phyloP scores from a whole-genome alignment of 2,888 invertebrate species.

The Caenorhabditis sinica region DNA sequence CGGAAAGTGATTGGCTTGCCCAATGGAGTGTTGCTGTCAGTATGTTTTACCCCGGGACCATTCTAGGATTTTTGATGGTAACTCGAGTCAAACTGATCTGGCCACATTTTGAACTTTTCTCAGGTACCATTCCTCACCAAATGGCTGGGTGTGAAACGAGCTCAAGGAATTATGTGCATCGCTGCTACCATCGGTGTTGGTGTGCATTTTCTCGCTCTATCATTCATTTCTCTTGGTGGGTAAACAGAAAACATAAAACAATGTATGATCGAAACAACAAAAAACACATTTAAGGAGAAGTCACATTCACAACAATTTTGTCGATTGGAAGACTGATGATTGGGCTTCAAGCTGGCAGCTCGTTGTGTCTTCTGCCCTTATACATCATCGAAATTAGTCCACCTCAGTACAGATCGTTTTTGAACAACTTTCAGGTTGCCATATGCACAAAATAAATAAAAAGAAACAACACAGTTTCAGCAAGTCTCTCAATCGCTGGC shows the following conservation, averaged over 20 bases:
- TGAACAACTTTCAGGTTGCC: slow-evolving; percentile 80
- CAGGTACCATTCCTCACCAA: slow-evolving; percentile 79
- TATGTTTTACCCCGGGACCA: slow-evolving; percentile 81
- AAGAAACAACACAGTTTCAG: slow-evolving; percentile 49
- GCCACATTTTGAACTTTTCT: background rate
- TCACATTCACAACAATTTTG: slow-evolving; percentile 69
- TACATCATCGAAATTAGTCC: slow-evolving; percentile 81
- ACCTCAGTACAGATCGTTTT: slow-evolving; percentile 73
- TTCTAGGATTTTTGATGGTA: slow-evolving; percentile 78
- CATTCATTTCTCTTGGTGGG: slow-evolving; percentile 54
- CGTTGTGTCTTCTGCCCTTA: slow-evolving; percentile 81
- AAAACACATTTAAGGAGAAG: slow-evolving; percentile 69
- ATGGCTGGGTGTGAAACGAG: slow-evolving; percentile 76
- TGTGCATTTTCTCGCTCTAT: slow-evolving; percentile 74
- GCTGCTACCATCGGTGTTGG: slow-evolving; percentile 78
- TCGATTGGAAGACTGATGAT: slow-evolving; percentile 79
- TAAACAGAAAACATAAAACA: slow-evolving; percentile 9
- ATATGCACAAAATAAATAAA: too few species aligned
- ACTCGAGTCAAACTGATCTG: background rate
- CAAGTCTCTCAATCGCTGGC: slow-evolving; percentile 81
- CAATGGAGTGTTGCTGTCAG: slow-evolving; percentile 80
- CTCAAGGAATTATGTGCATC: slow-evolving; percentile 75
- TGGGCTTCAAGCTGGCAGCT: slow-evolving; percentile 79
- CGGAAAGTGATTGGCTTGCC: slow-evolving; percentile 72
- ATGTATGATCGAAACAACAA: slow-evolving; percentile 20